A percentile compares a stretch with the other conserved stretches of the same genome.
Conservation (phyloP, 2,888 invertebrate species). For the Muscina levida region DNA sequence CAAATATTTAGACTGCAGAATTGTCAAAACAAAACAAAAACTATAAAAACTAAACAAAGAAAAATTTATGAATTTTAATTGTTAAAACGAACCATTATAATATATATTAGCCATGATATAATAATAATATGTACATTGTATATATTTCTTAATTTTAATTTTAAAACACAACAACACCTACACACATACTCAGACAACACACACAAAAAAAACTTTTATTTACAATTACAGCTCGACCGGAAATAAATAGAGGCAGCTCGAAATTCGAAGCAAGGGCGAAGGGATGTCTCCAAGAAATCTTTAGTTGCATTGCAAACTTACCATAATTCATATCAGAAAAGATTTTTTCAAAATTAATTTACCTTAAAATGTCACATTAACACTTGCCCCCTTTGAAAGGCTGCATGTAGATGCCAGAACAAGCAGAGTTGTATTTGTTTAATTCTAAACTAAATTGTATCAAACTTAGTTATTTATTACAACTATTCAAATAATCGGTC, state of each 20-base stretch:
- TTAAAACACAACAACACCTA: constrained; percentile 30
- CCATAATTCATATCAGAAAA: too few species aligned
- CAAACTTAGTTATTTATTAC: too few species aligned
- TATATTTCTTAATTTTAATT: constrained; percentile 57
- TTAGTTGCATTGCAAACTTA: too few species aligned
- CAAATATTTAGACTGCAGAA: constrained; percentile 56
- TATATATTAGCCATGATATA: constrained; percentile 54
- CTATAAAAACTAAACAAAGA: constrained; percentile 5
- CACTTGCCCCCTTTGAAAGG: too few species aligned
- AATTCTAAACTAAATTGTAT: neutral
- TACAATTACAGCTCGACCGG: neutral
- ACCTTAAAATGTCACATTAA: too few species aligned
- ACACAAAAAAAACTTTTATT: constrained; percentile 3
- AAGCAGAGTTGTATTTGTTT: neutral
- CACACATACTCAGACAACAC: constrained; percentile 37
- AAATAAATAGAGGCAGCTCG: too few species aligned
- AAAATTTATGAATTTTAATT: constrained; percentile 41
- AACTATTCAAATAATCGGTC: too few species aligned
- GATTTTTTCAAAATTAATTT: neutral
- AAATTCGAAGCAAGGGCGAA: too few species aligned
- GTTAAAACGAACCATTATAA: constrained; percentile 47
- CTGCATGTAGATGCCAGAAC: neutral
- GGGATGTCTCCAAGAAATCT: too few species aligned
- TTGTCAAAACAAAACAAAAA: constrained; percentile 53
- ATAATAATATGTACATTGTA: constrained; percentile 61